Evolutionary conservation across 2,888 invertebrate species (phyloP), one percentile per base, ranked within the genome.

Genomic region (Glyphotaelius pellucidus): DNA sequence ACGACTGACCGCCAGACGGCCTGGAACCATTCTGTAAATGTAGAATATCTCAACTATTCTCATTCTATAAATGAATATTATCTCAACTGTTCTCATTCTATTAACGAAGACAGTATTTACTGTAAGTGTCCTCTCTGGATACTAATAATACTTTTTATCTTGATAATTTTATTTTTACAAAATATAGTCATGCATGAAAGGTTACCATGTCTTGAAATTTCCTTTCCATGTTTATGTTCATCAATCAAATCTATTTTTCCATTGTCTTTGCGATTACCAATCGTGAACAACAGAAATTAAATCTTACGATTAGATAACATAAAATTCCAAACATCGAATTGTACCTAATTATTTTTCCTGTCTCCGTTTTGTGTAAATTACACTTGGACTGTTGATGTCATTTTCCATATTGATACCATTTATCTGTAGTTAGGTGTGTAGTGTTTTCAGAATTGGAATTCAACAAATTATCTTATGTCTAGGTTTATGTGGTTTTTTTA

Each of bases 1-100:
- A 94, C 97, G 98, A 94, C 96, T 98, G 94, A 96, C 97, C 47
- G 94, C 96, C 80, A 95, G 97, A 94, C 96, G 96, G 93, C 97
- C 97, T 3, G 97, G 96, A 93, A 96, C 96, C 92, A 95, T 96
- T 90, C 94, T 95, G 92, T 95, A 95, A 94, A 38, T 83, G 31
- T 32, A n/a, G 25, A 85, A 85, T 38, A 35, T 32, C 25, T 35
- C 25, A n/a, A 12, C 38, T 85, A 35, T 35, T 38, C 38, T n/a
- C 32, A 38, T 38, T 85, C 85, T 38, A n/a, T 35, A 85, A 35
- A 85, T 38, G n/a, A 85, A 85, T n/a, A 85, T 35, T 38, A 85
- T 85, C 14, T 85, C 35, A 38, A 38, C 38, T 25, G 32, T 31
- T 32, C 30, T 83, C 32, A 83, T 35, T 32, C 83, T 32, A 19